Percentiles rank a stretch among this genome's conserved stretches.
These are phyloP conservation scores for Cinara cedri DNA, from an alignment of 2,888 invertebrate species.

Conservation along the genomic window DNA sequence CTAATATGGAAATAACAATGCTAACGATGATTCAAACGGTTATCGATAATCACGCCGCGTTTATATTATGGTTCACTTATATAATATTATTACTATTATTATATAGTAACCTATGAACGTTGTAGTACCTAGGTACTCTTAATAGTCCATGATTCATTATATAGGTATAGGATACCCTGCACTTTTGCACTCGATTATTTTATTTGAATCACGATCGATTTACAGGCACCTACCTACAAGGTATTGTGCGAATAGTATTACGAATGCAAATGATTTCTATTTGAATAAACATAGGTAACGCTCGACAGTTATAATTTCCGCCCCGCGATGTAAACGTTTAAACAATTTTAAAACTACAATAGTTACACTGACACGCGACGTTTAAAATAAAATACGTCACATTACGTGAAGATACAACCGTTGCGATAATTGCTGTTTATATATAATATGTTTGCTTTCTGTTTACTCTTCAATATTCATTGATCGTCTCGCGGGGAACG, in stretches of 20 bases:
- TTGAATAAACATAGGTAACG: background rate
- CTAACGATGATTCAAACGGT: slow-evolving; percentile 29
- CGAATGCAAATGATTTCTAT: background rate
- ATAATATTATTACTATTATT: background rate
- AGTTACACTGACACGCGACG: background rate
- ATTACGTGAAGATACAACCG: no score
- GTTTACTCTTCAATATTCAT: slow-evolving; percentile 29
- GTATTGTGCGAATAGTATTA: background rate
- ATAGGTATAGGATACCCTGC: background rate
- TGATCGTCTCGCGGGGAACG: slow-evolving; percentile 19
- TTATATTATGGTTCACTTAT: background rate
- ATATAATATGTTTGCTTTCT: slow-evolving; percentile 8
- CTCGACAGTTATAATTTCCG: background rate
- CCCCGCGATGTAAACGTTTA: background rate
- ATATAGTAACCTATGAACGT: background rate
- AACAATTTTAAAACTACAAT: background rate
- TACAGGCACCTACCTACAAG: background rate
- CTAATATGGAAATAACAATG: slow-evolving; percentile 28
- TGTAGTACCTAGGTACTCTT: background rate
- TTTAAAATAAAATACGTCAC: no score
- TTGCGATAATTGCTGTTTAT: background rate
- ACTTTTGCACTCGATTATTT: slow-evolving; percentile 3
- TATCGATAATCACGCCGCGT: background rate
- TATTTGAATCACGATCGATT: slow-evolving; percentile 1
- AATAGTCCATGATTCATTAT: slow-evolving; percentile 3